phyloP scores from a whole-genome alignment of 2,888 invertebrate genomes.

The Diarsia brunnea region DNA sequence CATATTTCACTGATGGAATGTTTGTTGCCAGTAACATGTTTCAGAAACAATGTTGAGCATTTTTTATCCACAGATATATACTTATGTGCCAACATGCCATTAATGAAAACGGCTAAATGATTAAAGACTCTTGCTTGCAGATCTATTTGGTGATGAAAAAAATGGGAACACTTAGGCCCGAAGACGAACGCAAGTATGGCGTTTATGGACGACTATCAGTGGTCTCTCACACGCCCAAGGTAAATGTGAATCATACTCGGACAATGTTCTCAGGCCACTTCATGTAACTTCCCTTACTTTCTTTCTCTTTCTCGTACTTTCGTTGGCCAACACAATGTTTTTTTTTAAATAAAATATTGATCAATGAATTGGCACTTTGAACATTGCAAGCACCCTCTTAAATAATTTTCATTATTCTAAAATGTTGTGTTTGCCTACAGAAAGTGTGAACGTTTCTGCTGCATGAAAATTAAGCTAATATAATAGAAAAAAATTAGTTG shows the following conservation, averaged over 20 bases:
- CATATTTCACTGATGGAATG: not conserved
- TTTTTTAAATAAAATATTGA: conserved; percentile 35
- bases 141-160: conserved; percentile 93
- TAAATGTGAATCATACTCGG: conserved; percentile 59
- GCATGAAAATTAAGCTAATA: conserved; percentile 72
- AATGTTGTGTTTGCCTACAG: conserved; percentile 85
- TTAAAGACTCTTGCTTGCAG: conserved; percentile 68
- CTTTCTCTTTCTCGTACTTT: conserved; percentile 45
- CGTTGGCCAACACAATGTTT: conserved; percentile 80
- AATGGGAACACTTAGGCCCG: conserved; percentile 92
- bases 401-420: conserved; percentile 56
- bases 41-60: not conserved
- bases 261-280: conserved; percentile 80
- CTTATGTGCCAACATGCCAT: not conserved
- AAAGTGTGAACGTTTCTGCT: conserved; percentile 81
- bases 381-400: conserved; percentile 68
- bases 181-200: conserved; percentile 92
- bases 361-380: conserved; percentile 79
- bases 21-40: not conserved
- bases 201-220: conserved; percentile 89
- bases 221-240: conserved; percentile 84
- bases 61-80: not conserved
- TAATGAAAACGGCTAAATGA: not conserved
- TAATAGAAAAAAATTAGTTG: conserved; percentile 77
- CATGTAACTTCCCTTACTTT: conserved; percentile 63